Conservation (phyloP, 2,888 invertebrate genomes). For the Phaonia tiefii region DNA sequence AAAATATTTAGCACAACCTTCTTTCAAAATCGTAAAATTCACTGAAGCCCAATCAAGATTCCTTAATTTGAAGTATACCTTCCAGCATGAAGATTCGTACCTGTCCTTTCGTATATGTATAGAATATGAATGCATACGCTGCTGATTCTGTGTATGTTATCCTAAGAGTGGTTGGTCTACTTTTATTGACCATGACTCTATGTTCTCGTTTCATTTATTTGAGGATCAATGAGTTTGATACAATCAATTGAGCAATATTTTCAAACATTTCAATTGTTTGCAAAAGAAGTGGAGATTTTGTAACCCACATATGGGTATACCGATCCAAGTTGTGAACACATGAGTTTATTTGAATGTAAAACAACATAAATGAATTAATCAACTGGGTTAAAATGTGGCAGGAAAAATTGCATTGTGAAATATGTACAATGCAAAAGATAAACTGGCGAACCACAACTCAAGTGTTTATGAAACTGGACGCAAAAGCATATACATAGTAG, state of each 20-base stretch:
- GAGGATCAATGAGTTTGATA: conserved; percentile 6
- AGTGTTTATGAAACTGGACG: too few relatives aligned
- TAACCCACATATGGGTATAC: background rate
- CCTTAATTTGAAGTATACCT: too few relatives aligned
- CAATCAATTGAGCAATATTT: background rate
- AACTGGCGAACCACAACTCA: too few relatives aligned
- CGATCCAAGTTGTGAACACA: background rate
- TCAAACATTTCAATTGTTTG: background rate
- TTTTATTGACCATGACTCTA: conserved; percentile 29
- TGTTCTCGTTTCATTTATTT: conserved; percentile 24
- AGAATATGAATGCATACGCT: too few relatives aligned
- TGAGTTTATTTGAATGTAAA: conserved; percentile 29
- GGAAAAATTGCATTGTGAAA: conserved; percentile 15
- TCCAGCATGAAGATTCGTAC: too few relatives aligned
- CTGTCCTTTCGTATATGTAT: too few relatives aligned
- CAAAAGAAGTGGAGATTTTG: background rate
- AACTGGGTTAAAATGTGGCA: conserved; percentile 56
- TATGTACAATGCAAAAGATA: too few relatives aligned
- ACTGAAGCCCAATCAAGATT: too few relatives aligned
- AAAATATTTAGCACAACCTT: too few relatives aligned
- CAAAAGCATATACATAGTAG: too few relatives aligned
- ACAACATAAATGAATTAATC: conserved; percentile 44
- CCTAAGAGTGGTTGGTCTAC: background rate
- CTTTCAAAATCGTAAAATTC: too few relatives aligned
- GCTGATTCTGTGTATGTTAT: background rate